Evolutionary conservation across 2,888 invertebrate species (phyloP).

Genomic region (Pseudococcus jackbeardsleyi): DNA sequence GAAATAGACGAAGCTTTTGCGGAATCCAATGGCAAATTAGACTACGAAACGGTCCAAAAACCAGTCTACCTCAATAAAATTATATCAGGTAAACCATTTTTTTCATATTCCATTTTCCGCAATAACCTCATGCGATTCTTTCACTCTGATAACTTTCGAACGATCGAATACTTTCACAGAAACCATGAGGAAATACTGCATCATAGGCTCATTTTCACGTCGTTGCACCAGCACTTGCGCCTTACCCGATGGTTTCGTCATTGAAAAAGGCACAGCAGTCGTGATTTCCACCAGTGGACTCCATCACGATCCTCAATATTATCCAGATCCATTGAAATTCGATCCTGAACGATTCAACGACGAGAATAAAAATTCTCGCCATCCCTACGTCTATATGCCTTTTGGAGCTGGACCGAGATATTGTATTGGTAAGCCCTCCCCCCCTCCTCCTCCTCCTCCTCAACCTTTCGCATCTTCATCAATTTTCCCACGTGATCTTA

Average conservation of each 20-base stretch:
- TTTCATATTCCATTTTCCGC: not conserved
- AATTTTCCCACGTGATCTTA: not conserved
- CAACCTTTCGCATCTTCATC: not conserved
- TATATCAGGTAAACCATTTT: not conserved
- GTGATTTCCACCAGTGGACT: conserved; percentile 68
- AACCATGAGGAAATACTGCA: conserved; percentile 70
- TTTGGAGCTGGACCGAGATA: conserved; percentile 65
- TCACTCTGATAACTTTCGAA: not conserved
- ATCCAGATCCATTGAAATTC: conserved; percentile 67
- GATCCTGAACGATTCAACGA: conserved; percentile 65
- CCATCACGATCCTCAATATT: conserved; percentile 69
- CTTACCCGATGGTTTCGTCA: conserved; percentile 67
- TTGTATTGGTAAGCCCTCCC: conserved; percentile 59
- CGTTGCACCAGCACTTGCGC: conserved; percentile 68
- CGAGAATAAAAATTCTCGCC: conserved; percentile 63
- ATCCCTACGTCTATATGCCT: conserved; percentile 62
- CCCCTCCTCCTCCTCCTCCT: not conserved
- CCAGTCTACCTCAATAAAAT: conserved; percentile 7
- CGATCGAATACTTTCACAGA: conserved; percentile 67
- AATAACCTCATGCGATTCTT: no score
- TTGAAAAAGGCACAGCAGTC: conserved; percentile 68
- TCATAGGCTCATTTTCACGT: conserved; percentile 68
- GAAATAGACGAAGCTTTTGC: conserved; percentile 7
- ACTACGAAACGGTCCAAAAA: not conserved
- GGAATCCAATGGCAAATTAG: not conserved